Base-by-base conservation (phyloP, 2,888 invertebrate species). In the Dyspetes luteomarginatus region DNA sequence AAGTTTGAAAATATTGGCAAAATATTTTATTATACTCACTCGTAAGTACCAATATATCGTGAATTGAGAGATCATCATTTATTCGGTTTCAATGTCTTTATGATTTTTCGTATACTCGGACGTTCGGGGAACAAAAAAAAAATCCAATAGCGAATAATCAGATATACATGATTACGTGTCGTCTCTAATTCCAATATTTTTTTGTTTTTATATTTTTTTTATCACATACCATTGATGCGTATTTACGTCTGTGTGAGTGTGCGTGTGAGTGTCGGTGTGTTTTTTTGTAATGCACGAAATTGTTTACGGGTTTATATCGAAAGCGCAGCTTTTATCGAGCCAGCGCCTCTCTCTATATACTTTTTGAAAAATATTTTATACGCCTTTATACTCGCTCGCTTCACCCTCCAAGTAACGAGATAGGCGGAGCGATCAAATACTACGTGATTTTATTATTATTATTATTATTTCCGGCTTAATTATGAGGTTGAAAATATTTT, bases 11-110 rank as follows among this genome's bases (percentile, higher is more conserved):
- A 85, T 86, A 88, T 88, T 87, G 87, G 85, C 86, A 87, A 85
- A 85, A 74, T 68, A 62, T 80, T 24, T 69, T 64, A 28, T 58
- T 48, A 48, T 43, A 56, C 26, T 76, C 71, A 77, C 19, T 71
- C 60, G 30, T 48, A 22, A 68, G 82, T 85, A 85, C 86, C 88
- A 88, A 89, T 87, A n/a, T n/a, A 86, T 87, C 85, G 85, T 87
- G 86, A 83, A 78, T 86, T 91, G 91, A 91, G n/a, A n/a, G 91
- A 91, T 91, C 91, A 91, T 89, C 84, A 86, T 87, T 84, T 78
- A 81, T 83, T 78, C 73, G 81, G 82, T 81, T 78, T n/a, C n/a
- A 83, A 75, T 81, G 58, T 75, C 67, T 36, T 52, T 28, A 52
- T 58, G 36, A 60, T 65, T 56, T 55, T 19, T 17, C 24, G 43